Base-by-base conservation (phyloP, 2,797 vertebrate species). In the Enteromius paludinosus region DNA sequence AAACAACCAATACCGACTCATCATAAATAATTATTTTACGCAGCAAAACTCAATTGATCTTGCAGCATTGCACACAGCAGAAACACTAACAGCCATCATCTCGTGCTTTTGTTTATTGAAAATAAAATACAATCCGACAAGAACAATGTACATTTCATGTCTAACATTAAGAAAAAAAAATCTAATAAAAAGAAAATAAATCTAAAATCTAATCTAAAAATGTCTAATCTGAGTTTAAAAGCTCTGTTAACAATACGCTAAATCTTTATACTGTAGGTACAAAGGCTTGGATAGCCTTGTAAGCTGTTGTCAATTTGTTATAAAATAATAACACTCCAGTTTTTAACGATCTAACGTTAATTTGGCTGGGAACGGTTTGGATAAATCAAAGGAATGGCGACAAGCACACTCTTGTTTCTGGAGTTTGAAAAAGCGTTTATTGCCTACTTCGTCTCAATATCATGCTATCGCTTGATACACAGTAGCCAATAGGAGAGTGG, bases 371-470 rank as follows among this genome's bases (percentile, higher is more conserved):
- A 12, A 38, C 64, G 12, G 56, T 15, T 28, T 78, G 25, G 1
- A 23, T 79, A 69, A 81, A 77, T 84, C 18, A 82, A 88, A 91
- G 71, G 85, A 93, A 92, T 87, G 73, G 86, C 79, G 83, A 91
- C 89, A 90, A 91, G 84, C 83, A 91, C 75, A 66, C 75, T 84
- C 81, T 52, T 87, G 84, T 86, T 81, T 87, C 68, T 43, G 75
- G 88, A 89, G 90, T 92, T 92, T 93, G 87, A 90, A 94, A 64
- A 94, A 93, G 87, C 88, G 83, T 95, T 95, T 94, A 95, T 95
- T 94, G 92, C 90, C 92, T 93, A 90, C 91, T 92, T 92, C 84
- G 89, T 86, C 87, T 90, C 90, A 64, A 94, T 90, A 81, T 91
- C 90, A 92, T 90, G 87, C 62, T 89, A 87, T 75, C 33, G 3